These are phyloP conservation scores for Protophormia terraenovae DNA, from an alignment of 2,888 invertebrate species.

Conservation along the genomic window DNA sequence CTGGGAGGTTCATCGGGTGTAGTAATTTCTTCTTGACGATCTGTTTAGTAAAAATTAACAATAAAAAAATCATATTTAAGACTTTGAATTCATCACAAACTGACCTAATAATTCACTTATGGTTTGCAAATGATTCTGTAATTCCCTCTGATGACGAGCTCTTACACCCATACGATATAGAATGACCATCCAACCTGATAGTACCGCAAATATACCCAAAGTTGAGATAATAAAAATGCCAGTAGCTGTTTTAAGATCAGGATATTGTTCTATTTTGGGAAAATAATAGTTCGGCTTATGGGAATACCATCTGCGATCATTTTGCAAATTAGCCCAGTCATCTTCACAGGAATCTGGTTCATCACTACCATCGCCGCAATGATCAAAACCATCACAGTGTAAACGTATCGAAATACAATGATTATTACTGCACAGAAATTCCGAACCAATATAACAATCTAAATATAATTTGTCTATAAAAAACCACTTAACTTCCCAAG, in stretches of 20 bases:
- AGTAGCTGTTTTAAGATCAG: conserved; percentile 86
- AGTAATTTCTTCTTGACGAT: conserved; percentile 81
- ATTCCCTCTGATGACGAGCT: conserved; percentile 84
- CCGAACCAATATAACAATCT: conserved; percentile 87
- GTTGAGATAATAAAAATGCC: conserved; percentile 85
- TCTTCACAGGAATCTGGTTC: conserved; percentile 85
- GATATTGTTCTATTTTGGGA: conserved; percentile 86
- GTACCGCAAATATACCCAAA: conserved; percentile 84
- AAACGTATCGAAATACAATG: conserved; percentile 86
- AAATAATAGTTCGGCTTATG: conserved; percentile 88
- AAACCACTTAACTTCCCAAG: background rate
- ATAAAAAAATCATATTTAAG: background rate
- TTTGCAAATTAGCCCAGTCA: conserved; percentile 83
- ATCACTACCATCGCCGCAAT: conserved; percentile 88
- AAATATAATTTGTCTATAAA: conserved; percentile 1
- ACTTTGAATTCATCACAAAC: conserved; percentile 26
- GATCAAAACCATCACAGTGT: conserved; percentile 89
- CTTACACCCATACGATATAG: conserved; percentile 85
- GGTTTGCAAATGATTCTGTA: conserved; percentile 86
- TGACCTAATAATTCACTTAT: conserved; percentile 86
- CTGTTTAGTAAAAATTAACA: conserved; percentile 71
- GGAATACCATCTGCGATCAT: conserved; percentile 85
- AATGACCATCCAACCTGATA: conserved; percentile 85
- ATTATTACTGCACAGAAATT: conserved; percentile 87
- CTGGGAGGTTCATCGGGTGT: conserved; percentile 84